Evolutionary conservation across 2,888 invertebrate species (phyloP), one percentile per base, ranked within the genome.

Genomic region (Acrobasis consociella): DNA sequence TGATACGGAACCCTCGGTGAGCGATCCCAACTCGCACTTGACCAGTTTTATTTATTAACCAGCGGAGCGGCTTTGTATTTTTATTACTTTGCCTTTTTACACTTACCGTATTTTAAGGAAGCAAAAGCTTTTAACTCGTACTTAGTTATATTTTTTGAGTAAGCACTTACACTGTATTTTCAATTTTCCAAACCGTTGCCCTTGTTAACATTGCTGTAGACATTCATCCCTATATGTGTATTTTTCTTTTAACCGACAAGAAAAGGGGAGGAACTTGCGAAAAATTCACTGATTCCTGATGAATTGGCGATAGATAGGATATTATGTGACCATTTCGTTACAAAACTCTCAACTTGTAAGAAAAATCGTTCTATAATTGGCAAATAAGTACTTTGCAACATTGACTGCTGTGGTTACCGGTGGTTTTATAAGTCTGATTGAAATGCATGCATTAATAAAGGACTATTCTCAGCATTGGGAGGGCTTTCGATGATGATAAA

Each of bases 21-120:
- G n/a, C 46, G 13, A 46, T 10, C 11, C 46, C 2, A 46, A 46
- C 11, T 46, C 11, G 5, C n/a, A 5, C 46, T 46, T 46, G n/a
- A n/a, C 46, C 46, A 13, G 13, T 46, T 42, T 46, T 53, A 37
- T 56, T 56, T 56, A 22, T 46, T 56, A 17, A 46, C 42, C 42
- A 56, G 11, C 56, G 56, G 17, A 42, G 15, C 56, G 51, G 22
- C 31, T 52, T 22, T 52, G 42, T 11, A 13, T 42, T 56, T 56
- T 42, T 42, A 22, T 56, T 56, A 22, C 42, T 16, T 56, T 42
- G 22, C 56, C 42, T 46, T 56, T 56, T 56, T 46, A 22, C 56
- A 56, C 56, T 56, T 56, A 56, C 10, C 42, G 42, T 56, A 56
- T 56, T 56, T 56, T 56, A 56, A 56, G 56, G 52, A 22, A 39